These are phyloP conservation scores for Echiichthys vipera DNA, from an alignment of 2,797 vertebrate genomes.

Conservation along the genomic window DNA sequence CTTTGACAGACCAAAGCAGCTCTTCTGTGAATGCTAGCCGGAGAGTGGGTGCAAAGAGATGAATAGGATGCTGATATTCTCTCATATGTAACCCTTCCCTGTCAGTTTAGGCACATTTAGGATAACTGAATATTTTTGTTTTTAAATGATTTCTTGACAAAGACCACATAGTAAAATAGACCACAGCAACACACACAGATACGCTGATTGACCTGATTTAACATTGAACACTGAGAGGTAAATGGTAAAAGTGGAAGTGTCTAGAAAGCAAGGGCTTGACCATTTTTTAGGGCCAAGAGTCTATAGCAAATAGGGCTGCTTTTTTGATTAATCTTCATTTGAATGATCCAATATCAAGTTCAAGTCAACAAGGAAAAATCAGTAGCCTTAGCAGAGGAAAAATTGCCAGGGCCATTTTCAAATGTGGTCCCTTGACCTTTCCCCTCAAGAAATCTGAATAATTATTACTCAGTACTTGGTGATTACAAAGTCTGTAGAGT, in stretches of 20 bases:
- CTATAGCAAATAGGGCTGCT: no score
- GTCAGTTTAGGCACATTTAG: slow-evolving; percentile 53
- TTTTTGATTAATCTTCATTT: no score
- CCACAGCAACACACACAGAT: slow-evolving; percentile 6
- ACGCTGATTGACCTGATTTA: slow-evolving; percentile 34
- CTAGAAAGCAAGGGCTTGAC: no score
- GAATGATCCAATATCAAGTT: no score
- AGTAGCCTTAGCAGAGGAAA: no score
- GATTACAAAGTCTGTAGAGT: no score
- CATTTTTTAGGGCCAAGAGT: no score
- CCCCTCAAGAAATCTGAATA: no score
- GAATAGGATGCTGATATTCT: slow-evolving; percentile 55
- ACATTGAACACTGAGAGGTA: not conserved
- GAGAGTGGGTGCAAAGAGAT: slow-evolving; percentile 49
- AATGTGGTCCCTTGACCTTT: no score
- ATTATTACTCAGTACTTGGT: no score
- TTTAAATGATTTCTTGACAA: slow-evolving; percentile 53
- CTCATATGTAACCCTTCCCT: slow-evolving; percentile 57
- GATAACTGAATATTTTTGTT: slow-evolving; percentile 40
- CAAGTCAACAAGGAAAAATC: no score
- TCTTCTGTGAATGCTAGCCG: slow-evolving; percentile 34
- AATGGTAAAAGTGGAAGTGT: not conserved
- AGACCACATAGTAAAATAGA: slow-evolving; percentile 20
- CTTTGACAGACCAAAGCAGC: slow-evolving; percentile 66
- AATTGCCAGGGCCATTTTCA: no score